Conservation (phyloP, 2,113 vertebrate genomes). For the Lepidothrix coronata region DNA sequence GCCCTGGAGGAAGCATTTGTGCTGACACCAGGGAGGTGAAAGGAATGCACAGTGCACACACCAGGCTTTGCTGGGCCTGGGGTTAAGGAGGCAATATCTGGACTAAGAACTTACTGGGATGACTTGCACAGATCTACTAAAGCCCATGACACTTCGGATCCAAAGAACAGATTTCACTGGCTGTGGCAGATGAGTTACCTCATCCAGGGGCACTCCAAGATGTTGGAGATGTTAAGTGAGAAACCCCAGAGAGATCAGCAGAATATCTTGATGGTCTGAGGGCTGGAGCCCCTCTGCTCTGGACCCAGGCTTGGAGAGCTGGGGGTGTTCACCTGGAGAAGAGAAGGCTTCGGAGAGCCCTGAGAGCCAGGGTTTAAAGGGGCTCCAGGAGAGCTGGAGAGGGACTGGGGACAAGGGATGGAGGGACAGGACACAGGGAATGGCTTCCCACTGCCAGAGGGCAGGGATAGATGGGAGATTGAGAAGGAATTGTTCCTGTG, state of each 20-base stretch:
- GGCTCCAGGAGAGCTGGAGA: not conserved
- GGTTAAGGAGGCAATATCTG: not conserved
- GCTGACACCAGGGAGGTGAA: not conserved
- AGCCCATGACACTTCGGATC: not conserved
- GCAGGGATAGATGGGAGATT: rapidly evolving
- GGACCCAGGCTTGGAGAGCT: not conserved
- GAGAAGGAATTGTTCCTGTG: not conserved
- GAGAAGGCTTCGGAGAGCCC: not conserved
- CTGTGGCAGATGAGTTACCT: not conserved
- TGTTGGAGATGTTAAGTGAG: not conserved
- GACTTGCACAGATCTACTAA: not conserved
- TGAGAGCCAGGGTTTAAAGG: not conserved
- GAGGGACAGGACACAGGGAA: not conserved
- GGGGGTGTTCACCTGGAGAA: not conserved
- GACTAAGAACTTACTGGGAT: not conserved
- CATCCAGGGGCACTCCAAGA: not conserved
- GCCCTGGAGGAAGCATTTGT: not conserved
- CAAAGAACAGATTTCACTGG: not conserved
- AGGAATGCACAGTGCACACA: not conserved
- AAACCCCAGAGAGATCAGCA: not conserved
- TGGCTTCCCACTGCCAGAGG: not conserved
- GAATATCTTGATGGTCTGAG: too few species aligned
- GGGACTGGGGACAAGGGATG: not conserved
- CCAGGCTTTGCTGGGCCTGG: not conserved
- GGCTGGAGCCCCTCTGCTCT: not conserved